Percentiles rank a stretch among this genome's conserved stretches.
phyloP scores from a whole-genome alignment of 2,797 vertebrate species.

The Trachops cirrhosus region DNA sequence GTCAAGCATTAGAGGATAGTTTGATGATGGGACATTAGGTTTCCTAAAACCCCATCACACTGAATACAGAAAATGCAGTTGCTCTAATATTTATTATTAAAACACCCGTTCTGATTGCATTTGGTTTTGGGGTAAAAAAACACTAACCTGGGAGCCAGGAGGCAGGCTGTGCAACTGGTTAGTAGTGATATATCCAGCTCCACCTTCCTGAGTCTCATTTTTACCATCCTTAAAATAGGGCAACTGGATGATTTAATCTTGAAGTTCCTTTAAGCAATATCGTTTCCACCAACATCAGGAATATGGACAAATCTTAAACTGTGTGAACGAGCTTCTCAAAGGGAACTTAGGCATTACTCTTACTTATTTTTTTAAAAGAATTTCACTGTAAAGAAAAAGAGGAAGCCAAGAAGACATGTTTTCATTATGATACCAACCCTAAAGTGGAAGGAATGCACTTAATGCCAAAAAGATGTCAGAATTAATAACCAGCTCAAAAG shows the following conservation, averaged over 20 bases:
- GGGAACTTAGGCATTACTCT: neutral
- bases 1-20: neutral
- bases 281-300: conserved; percentile 30
- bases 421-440: conserved; percentile 40
- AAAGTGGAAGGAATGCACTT: conserved; percentile 10
- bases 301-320: conserved; percentile 21
- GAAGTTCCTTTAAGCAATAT: neutral
- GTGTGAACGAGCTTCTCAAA: conserved; percentile 27
- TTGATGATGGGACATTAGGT: neutral
- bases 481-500: conserved; percentile 41
- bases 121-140: neutral
- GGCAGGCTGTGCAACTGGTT: neutral
- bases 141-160: neutral
- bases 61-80: conserved; percentile 26
- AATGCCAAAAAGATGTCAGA: conserved; percentile 27
- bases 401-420: conserved; percentile 41
- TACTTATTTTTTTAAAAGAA: conserved; percentile 30
- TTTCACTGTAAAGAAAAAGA: conserved; percentile 54
- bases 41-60: neutral
- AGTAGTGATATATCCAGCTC: neutral
- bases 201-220: neutral
- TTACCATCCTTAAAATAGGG: neutral
- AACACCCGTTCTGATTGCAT: neutral
- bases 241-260: neutral
- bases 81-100: conserved; percentile 8